Evolutionary conservation across 1,140 invertebrate species (phyloP), one percentile per base, ranked within the genome.

Genomic region (Stegodyphus mimosarum): DNA sequence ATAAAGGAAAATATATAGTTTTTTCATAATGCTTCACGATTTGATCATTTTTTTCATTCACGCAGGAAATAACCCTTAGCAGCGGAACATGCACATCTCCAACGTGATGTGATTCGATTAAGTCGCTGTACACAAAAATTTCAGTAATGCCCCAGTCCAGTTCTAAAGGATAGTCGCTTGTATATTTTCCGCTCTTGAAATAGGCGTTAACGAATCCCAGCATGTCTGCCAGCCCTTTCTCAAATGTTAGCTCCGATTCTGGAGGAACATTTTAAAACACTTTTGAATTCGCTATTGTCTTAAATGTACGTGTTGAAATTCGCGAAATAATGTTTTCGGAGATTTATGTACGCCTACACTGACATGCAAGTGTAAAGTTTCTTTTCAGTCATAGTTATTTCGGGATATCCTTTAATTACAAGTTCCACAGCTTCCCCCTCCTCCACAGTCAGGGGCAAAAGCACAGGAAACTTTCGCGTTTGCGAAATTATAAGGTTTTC

Each of bases 31-130:
- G 64, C 64, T 66, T 66, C 11, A 66, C 64, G 17, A 66, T 66
- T 66, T 66, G 64, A 66, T 66, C 64, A 66, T 66, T 66, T 66
- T 17, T 66, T 66, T 66, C 64, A 66, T 17, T 17, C n/a, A 66
- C 17, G 17, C 64, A 66, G 64, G 64, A n/a, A n/a, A 66, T 66
- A 17, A 66, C n/a, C 17, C 64, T 66, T n/a, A 66, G 64, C 11
- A 66, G 64, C 7, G 64, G n/a, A n/a, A n/a, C 64, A 17, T n/a
- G 17, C 7, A 17, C 17, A 66, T 66, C 64, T 66, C 64, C 64
- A 17, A 66, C 64, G 17, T 66, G 64, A 66, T 66, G 64, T 17
- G 64, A 66, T 17, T 11, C 17, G 7, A 17, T 66, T 66, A 66
- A n/a, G 17, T 66, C 64, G 17, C 11, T n/a, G 17, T 66, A 66